Conservation (phyloP, 2,888 invertebrate genomes). For the Dynastes hyllus region DNA sequence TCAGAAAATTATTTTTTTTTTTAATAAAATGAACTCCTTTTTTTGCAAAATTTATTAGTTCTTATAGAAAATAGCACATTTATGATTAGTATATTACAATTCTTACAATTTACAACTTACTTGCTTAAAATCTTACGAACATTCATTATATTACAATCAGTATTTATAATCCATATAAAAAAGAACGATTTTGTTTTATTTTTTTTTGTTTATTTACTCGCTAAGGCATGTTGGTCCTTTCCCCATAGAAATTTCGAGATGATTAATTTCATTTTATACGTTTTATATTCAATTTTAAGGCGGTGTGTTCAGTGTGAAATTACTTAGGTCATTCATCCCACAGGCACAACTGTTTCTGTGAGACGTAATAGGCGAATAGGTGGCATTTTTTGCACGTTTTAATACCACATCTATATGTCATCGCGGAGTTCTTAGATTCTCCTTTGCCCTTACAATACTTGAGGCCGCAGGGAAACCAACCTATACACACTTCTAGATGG, state of each 20-base stretch:
- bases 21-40: not conserved
- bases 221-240: constrained; percentile 70
- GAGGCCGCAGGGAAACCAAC: constrained; percentile 97
- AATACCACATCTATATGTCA: constrained; percentile 92
- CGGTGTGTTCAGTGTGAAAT: constrained; percentile 52
- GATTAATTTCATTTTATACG: constrained; percentile 34
- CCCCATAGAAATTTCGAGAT: constrained; percentile 32
- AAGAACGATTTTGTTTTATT: constrained; percentile 51
- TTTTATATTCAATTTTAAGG: constrained; percentile 45
- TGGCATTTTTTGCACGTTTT: constrained; percentile 95
- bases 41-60: constrained; percentile 50
- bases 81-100: constrained; percentile 50
- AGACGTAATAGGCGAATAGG: constrained; percentile 89
- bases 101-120: constrained; percentile 47
- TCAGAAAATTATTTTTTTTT: too few species aligned
- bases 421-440: constrained; percentile 74
- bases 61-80: constrained; percentile 54
- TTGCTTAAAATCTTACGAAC: constrained; percentile 10
- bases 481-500: constrained; percentile 90
- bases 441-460: constrained; percentile 88
- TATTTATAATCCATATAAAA: constrained; percentile 45
- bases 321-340: constrained; percentile 81
- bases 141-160: constrained; percentile 44
- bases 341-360: constrained; percentile 87
- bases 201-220: constrained; percentile 41